Base-by-base conservation (phyloP, 2,888 invertebrate species). In the Lasioglossum lativentre region DNA sequence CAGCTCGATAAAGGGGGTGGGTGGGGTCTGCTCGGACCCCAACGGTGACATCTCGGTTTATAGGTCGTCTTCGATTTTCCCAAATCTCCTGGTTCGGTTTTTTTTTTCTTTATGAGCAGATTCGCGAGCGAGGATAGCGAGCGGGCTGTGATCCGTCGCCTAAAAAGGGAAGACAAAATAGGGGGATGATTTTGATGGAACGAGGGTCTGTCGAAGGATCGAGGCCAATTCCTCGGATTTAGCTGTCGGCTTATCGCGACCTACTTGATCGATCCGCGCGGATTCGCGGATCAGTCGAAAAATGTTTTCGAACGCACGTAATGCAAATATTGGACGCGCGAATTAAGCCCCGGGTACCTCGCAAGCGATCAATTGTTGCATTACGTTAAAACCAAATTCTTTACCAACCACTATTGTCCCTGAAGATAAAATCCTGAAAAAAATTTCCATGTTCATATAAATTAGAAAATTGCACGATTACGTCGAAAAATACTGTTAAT, bases 21-120 rank as follows among this genome's bases (percentile, higher is more conserved):
- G n/a, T n/a, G n/a, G 66, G 16, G n/a, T 12, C 56, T 12, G 56
- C 56, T 56, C 56, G 56, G 56, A 56, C 27, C n/a, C n/a, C 75
- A 38, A 82, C 78, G 75, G 79, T 78, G 78, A 78, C 83, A 82
- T 82, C 75, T 76, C 86, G 86, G 76, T 90, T 89, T 90, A 90
- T 88, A 85, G 87, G 80, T 90, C 84, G 83, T 40, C 78, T 81
- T 83, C 83, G 86, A 87, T 86, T 82, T 86, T 86, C 70, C 40
- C 63, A 78, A 66, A 84, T 72, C 63, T 74, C n/a, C 56, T 56
- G 52, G 52, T 56, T n/a, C 52, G 40, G 19, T 74, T 34, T 73
- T 45, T 40, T n/a, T 27, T 52, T 42, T 12, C 68, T 89, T 87
- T 87, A 86, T 72, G 84, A 84, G 16, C 56, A 66, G 76, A 42